A percentile compares a stretch with the other conserved stretches of the same genome.
These are phyloP conservation scores for Drosophila dunni DNA, from an alignment of 1,140 invertebrate species.

Conservation along the genomic window DNA sequence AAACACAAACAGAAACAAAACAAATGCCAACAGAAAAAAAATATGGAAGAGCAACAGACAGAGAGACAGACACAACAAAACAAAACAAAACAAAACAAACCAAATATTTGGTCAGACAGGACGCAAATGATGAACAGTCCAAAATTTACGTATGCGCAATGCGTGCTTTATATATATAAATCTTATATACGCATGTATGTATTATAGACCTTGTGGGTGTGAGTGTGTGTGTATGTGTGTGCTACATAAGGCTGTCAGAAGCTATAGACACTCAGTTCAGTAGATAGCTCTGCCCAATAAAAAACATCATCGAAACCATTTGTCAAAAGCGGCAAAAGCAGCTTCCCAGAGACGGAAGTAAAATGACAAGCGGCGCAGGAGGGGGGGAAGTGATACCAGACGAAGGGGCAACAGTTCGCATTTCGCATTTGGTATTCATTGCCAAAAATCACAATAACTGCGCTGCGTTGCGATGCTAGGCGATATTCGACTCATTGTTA, in stretches of 20 bases:
- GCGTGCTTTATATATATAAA: conserved; percentile 41
- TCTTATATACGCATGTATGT: conserved; percentile 13
- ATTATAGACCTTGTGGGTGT: neutral
- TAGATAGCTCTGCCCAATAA: conserved; percentile 78
- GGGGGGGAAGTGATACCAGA: conserved; percentile 32
- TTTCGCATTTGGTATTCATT: conserved; percentile 78
- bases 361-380: neutral
- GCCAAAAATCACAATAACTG: conserved; percentile 82
- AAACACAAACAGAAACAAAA: conserved; percentile 38
- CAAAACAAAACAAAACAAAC: conserved; percentile 34
- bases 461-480: conserved; percentile 13
- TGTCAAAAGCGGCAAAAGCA: conserved; percentile 72
- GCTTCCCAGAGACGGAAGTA: conserved; percentile 26
- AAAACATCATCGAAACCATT: conserved; percentile 82
- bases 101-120: conserved; percentile 65
- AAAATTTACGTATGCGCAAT: conserved; percentile 68
- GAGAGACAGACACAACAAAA: conserved; percentile 20
- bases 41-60: conserved; percentile 31
- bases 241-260: conserved; percentile 60
- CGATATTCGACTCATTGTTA: conserved; percentile 47
- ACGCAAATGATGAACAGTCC: conserved; percentile 57
- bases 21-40: conserved; percentile 13
- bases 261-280: conserved; percentile 48
- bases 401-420: neutral
- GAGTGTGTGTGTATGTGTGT: conserved; percentile 1